These are phyloP conservation scores for Leucopternis melanops DNA, from an alignment of 2,113 vertebrate species.

Conservation along the genomic window DNA sequence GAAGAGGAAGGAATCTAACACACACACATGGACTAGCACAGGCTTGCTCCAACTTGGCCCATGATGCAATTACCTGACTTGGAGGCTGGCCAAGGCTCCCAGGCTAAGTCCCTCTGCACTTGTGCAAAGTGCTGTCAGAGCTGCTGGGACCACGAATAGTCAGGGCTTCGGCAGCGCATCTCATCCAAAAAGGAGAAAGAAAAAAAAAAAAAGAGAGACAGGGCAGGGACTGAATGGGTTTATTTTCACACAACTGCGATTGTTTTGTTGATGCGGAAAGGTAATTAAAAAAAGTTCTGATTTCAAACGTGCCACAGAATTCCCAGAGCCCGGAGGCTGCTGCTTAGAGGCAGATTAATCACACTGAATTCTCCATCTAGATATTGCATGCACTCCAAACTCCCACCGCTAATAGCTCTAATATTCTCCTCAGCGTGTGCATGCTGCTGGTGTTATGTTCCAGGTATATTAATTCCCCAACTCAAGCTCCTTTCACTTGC, in stretches of 20 bases:
- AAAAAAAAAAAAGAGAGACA: neutral
- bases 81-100: slow-evolving; percentile 22
- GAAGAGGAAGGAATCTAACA: neutral
- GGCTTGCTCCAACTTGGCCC: slow-evolving; percentile 43
- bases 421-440: slow-evolving; percentile 83
- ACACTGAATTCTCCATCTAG: slow-evolving; percentile 81
- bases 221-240: slow-evolving; percentile 41
- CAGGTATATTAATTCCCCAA: slow-evolving; percentile 81
- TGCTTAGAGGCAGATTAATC: slow-evolving; percentile 85
- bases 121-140: slow-evolving; percentile 27
- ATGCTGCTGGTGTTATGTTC: slow-evolving; percentile 79
- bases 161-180: neutral
- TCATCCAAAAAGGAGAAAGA: neutral
- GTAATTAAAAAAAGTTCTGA: slow-evolving; percentile 74
- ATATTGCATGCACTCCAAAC: slow-evolving; percentile 78
- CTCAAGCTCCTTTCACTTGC: slow-evolving; percentile 58
- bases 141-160: neutral
- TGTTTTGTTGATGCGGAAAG: slow-evolving; percentile 67
- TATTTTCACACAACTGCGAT: slow-evolving; percentile 57
- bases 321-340: slow-evolving; percentile 75
- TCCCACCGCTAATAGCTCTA: slow-evolving; percentile 82
- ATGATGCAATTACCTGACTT: slow-evolving; percentile 8
- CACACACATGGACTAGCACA: neutral
- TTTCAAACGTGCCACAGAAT: slow-evolving; percentile 79
- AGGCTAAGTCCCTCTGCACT: slow-evolving; percentile 24